phyloP scores from a whole-genome alignment of 2,113 vertebrate genomes.

The Alectura lathami region DNA sequence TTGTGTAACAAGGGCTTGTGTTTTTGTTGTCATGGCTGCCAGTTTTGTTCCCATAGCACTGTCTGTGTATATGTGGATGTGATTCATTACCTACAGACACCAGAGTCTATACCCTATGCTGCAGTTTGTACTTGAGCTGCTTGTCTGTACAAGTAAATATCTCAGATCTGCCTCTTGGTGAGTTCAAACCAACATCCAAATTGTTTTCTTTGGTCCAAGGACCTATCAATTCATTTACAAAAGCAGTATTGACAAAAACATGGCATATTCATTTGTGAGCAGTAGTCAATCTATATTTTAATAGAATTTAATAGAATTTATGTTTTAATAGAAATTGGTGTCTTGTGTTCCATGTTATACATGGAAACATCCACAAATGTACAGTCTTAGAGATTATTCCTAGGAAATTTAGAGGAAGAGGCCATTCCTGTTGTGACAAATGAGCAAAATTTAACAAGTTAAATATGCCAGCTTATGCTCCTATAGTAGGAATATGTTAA shows the following conservation, averaged over 20 bases:
- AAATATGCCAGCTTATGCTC: neutral
- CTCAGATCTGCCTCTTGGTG: neutral
- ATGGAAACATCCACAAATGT: neutral
- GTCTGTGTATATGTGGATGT: neutral
- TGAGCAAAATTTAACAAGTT: neutral
- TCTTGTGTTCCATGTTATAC: neutral
- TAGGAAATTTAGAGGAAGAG: neutral
- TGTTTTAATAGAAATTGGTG: neutral
- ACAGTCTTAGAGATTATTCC: neutral
- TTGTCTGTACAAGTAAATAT: neutral
- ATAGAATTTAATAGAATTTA: too few relatives aligned
- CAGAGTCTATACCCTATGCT: neutral
- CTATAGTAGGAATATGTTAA: neutral
- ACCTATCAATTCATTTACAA: constrained; percentile 7
- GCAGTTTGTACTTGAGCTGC: neutral
- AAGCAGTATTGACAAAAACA: neutral
- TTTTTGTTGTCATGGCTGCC: constrained; percentile 40
- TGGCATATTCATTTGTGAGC: neutral
- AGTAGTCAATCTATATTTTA: neutral
- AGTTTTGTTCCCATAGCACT: constrained; percentile 47
- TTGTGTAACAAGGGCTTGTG: neutral
- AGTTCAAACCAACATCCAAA: neutral
- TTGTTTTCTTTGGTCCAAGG: neutral
- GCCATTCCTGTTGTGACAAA: neutral
- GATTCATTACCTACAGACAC: constrained; percentile 33